phyloP scores from a whole-genome alignment of 2,797 vertebrate genomes.

The Heterohyrax brucei region DNA sequence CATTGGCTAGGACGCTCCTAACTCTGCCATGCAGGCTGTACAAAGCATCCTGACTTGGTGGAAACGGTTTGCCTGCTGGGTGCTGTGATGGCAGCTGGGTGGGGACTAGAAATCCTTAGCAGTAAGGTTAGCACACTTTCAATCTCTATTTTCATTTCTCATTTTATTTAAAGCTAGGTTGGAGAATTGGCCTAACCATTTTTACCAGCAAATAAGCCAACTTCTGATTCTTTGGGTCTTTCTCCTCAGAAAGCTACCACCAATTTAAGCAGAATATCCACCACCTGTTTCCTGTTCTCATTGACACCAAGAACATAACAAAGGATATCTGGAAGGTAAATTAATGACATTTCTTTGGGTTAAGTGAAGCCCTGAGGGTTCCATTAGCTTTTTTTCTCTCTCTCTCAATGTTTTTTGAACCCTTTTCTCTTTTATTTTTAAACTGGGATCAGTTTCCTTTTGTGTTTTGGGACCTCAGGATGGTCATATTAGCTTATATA shows the following conservation, averaged over 20 bases:
- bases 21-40: fast-evolving
- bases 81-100: background rate
- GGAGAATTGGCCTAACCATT: background rate
- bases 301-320: slow-evolving; percentile 91
- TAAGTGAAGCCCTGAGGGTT: background rate
- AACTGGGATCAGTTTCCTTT: background rate
- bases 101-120: background rate
- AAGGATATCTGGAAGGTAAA: slow-evolving; percentile 90
- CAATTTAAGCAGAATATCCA: slow-evolving; percentile 92
- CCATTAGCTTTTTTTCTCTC: background rate
- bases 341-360: background rate
- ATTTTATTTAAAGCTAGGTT: background rate
- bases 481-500: background rate
- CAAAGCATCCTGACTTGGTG: background rate
- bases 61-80: fast-evolving
- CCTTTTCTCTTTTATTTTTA: background rate
- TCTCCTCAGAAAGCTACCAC: slow-evolving; percentile 89
- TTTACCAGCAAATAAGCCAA: background rate
- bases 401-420: background rate
- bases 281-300: slow-evolving; percentile 89
- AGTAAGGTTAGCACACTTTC: background rate
- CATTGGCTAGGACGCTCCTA: background rate
- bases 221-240: background rate
- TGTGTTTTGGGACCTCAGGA: background rate
- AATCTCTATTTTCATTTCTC: background rate